Conservation (phyloP, 2,888 invertebrate species). For the Chaetogeoica ovagalla region DNA sequence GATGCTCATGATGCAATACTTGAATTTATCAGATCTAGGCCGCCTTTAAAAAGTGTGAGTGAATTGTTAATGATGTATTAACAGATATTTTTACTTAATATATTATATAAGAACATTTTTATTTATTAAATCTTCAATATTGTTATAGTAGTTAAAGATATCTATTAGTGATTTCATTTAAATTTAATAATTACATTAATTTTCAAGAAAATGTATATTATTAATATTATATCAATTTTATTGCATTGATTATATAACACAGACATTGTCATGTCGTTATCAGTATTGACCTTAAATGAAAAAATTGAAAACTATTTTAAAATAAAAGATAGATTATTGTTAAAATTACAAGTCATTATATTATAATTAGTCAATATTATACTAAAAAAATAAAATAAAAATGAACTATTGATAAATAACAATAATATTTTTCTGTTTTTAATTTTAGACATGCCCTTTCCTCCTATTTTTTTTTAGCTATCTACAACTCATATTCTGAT, state of each 20-base stretch:
- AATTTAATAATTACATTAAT: background rate
- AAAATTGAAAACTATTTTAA: background rate
- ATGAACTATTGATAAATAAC: background rate
- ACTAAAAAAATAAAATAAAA: background rate
- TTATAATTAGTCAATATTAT: background rate
- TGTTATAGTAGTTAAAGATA: background rate
- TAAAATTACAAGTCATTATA: background rate
- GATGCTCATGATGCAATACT: slow-evolving; percentile 94
- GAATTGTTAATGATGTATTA: background rate
- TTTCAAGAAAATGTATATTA: background rate
- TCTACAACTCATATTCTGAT: too few species aligned
- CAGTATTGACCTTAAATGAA: background rate
- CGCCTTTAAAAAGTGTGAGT: slow-evolving; percentile 84
- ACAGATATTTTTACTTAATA: background rate
- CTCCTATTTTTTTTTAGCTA: too few species aligned
- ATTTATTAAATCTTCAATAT: background rate
- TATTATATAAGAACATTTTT: background rate
- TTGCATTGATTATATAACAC: background rate
- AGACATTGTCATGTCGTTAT: background rate
- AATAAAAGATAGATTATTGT: background rate
- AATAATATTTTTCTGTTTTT: background rate
- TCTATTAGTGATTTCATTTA: background rate
- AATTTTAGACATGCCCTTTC: too few species aligned
- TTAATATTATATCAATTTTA: background rate
- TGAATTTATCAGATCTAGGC: slow-evolving; percentile 94